These are phyloP conservation scores for Amazona guildingii DNA, from an alignment of 2,113 vertebrate species.

Conservation along the genomic window DNA sequence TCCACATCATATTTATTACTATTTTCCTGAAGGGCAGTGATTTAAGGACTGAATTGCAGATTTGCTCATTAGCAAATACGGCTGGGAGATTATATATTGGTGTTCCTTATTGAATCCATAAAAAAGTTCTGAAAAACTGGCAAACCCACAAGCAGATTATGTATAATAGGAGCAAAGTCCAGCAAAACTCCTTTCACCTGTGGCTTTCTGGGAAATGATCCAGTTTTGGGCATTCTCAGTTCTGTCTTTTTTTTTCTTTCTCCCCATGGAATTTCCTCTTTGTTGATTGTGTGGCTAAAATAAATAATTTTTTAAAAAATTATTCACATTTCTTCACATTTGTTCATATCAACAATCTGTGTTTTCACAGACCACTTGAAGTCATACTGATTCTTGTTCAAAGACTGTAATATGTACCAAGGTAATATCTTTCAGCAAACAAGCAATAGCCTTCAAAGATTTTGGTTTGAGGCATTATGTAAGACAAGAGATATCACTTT, in stretches of 20 bases:
- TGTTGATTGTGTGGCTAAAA: background rate
- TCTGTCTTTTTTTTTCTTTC: background rate
- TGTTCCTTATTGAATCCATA: background rate
- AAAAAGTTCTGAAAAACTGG: background rate
- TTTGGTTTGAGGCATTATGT: background rate
- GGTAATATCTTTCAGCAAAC: background rate
- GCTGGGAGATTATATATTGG: background rate
- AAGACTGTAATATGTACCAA: background rate
- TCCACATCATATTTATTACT: background rate
- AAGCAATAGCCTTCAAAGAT: background rate
- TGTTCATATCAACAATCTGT: background rate
- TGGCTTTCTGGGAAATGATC: background rate
- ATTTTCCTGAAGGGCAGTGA: background rate
- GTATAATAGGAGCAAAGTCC: background rate
- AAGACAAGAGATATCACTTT: background rate
- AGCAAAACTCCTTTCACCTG: background rate
- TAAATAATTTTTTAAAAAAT: background rate
- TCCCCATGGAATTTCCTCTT: background rate
- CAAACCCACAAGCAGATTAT: background rate
- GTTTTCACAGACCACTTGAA: background rate
- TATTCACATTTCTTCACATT: background rate
- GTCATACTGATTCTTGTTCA: background rate
- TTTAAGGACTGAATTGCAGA: background rate
- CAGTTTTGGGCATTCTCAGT: background rate
- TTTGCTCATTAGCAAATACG: background rate